Percentiles rank a stretch among this genome's conserved stretches.
Conservation (phyloP, 2,888 invertebrate species). For the Spialia ferax region DNA sequence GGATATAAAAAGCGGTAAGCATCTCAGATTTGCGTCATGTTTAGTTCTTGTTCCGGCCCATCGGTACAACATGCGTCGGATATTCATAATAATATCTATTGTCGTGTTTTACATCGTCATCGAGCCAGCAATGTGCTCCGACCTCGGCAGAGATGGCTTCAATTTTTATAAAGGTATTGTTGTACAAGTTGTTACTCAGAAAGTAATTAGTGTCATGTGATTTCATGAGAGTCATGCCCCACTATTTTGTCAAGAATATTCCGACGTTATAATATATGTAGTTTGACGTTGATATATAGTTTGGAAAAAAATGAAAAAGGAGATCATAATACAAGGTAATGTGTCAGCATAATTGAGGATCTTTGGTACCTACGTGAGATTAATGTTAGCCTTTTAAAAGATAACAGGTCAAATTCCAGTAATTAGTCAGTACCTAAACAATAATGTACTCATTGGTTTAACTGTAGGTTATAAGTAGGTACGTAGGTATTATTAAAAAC, state of each 20-base stretch:
- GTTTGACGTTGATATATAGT: not conserved
- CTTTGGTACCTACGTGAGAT: too few species aligned
- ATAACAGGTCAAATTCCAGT: too few species aligned
- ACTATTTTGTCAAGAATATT: not conserved
- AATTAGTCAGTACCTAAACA: too few species aligned
- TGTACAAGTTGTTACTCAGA: not conserved
- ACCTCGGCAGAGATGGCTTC: constrained; percentile 74
- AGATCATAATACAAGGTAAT: not conserved
- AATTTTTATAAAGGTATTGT: constrained; percentile 81
- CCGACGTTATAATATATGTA: not conserved
- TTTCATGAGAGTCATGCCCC: not conserved
- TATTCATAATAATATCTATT: constrained; percentile 72
- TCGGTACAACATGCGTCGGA: constrained; percentile 67
- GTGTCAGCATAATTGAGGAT: not conserved
- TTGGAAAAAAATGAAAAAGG: not conserved
- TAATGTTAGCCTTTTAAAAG: too few species aligned
- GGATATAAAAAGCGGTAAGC: constrained; percentile 64
- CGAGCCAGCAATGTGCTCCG: constrained; percentile 58
- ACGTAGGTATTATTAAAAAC: too few species aligned
- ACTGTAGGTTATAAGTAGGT: too few species aligned
- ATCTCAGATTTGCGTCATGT: constrained; percentile 9
- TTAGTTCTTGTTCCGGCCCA: constrained; percentile 8
- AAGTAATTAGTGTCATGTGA: not conserved
- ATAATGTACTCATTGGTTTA: too few species aligned
- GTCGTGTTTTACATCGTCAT: constrained; percentile 62